A percentile compares a stretch with the other conserved stretches of the same genome.
Conservation (phyloP, 2,888 invertebrate genomes). For the Micoletzkya japonica region DNA sequence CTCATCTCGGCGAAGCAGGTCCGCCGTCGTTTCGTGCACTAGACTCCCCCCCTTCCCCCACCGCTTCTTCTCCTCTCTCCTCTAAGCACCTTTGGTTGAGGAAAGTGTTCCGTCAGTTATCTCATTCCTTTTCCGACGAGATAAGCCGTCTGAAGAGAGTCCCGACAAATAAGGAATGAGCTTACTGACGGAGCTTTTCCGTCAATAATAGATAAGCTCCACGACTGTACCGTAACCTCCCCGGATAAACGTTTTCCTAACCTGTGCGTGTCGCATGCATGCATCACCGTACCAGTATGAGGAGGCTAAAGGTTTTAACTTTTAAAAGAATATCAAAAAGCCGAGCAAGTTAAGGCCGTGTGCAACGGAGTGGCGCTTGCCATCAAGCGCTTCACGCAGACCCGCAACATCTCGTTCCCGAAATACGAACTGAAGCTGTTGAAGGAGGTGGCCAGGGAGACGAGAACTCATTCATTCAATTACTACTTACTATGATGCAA, state of each 20-base stretch:
- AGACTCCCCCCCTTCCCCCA: neutral
- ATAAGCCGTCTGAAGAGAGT: too few relatives aligned
- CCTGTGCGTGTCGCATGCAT: too few relatives aligned
- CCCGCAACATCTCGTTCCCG: slow-evolving; percentile 55
- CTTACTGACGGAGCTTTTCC: too few relatives aligned
- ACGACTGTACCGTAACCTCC: too few relatives aligned
- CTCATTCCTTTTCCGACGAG: too few relatives aligned
- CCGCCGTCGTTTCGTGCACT: neutral
- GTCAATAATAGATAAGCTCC: too few relatives aligned
- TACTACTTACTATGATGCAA: neutral
- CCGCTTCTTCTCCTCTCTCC: neutral
- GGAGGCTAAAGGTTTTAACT: too few relatives aligned
- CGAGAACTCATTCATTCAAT: neutral
- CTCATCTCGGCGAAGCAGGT: slow-evolving; percentile 56
- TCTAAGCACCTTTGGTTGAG: neutral
- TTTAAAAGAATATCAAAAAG: too few relatives aligned
- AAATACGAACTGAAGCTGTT: slow-evolving; percentile 51
- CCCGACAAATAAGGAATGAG: too few relatives aligned
- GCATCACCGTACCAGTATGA: too few relatives aligned
- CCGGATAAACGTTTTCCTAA: neutral
- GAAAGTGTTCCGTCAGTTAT: too few relatives aligned
- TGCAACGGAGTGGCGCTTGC: slow-evolving; percentile 58
- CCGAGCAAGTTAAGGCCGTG: slow-evolving; percentile 47
- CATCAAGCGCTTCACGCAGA: slow-evolving; percentile 57
- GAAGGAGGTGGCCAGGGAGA: slow-evolving; percentile 49